A percentile compares a stretch with the other conserved stretches of the same genome.
phyloP scores from a whole-genome alignment of 2,113 vertebrate genomes.

The Egretta garzetta region DNA sequence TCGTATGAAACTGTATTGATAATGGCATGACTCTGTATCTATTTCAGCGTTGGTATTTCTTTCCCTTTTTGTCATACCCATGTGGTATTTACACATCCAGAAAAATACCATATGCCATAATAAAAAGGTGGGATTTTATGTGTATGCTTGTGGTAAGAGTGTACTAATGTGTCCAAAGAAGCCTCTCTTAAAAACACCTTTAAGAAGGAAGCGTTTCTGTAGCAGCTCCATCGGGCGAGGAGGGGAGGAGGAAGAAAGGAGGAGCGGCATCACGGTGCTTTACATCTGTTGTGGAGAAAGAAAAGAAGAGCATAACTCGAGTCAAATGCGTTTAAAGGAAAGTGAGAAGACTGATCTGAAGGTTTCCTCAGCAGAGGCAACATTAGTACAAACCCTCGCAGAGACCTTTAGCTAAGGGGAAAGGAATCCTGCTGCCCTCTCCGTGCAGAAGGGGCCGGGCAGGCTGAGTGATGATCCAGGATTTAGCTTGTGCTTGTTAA shows the following conservation, averaged over 20 bases:
- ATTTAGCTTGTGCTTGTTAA: background rate
- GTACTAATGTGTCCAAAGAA: background rate
- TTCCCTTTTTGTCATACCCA: slow-evolving; percentile 38
- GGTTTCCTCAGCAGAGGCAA: background rate
- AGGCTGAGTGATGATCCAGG: too few species aligned
- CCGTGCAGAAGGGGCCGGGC: background rate
- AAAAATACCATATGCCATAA: slow-evolving; percentile 36
- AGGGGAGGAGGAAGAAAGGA: background rate
- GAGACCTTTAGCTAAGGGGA: background rate
- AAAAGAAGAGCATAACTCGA: background rate
- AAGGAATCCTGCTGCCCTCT: background rate
- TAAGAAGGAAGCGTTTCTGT: background rate
- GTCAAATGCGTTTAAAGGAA: background rate
- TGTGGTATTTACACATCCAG: slow-evolving; percentile 23
- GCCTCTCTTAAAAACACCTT: background rate
- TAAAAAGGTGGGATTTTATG: slow-evolving; percentile 70
- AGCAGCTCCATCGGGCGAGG: background rate
- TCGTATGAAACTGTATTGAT: slow-evolving; percentile 58
- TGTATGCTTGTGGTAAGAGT: background rate
- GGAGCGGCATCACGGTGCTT: background rate
- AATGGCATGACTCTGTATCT: slow-evolving; percentile 50
- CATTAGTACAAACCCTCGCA: accelerated
- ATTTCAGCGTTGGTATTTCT: slow-evolving; percentile 48
- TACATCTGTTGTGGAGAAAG: background rate
- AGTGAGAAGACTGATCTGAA: background rate